Evolutionary conservation across 2,888 invertebrate species (phyloP), one percentile per base, ranked within the genome.

Genomic region (Drosophila demipolita): DNA sequence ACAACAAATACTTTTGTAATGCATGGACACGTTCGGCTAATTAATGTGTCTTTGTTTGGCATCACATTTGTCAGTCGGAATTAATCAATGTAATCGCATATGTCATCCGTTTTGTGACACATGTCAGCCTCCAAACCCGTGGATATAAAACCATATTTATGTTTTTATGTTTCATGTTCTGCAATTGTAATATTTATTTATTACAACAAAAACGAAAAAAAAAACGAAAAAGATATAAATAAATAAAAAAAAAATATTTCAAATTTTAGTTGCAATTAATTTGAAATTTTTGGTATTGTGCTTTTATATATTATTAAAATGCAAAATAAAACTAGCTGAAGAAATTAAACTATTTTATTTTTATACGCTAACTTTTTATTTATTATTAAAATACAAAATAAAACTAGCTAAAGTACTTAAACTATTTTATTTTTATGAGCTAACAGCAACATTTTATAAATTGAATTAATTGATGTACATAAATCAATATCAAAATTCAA

Each of bases 1-100:
- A 85, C 83, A 84, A 83, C 93, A 94, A 80, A 87, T 73, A 70
- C 82, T 84, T 68, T 54, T 71, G 85, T 82, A 89, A 85, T 85
- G 88, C 90, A 87, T 87, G 90, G 79, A 89, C 84, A 85, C 84
- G 84, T 89, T 67, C 82, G 48, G 76, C 88, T 89, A 89, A 89
- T 85, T 85, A 87, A 85, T 85, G 88, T 84, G 73, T 65, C 78
- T 75, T 87, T 87, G 76, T 89, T 80, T 72, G 77, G 42, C 59
- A 66, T 53, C 54, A 66, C 78, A 81, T 81, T 87, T 87, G 73
- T 80, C 81, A 83, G 73, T 49, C 63, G 55, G 50, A 57, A 79
- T 72, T 75, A 72, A 57, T 35, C 62, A 68, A 74, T 82, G 68
- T 78, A 61, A 80, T 78, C 82, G 71, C 75, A 75, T 74, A 82